These are phyloP conservation scores for Caenorhabditis wallacei DNA, from an alignment of 2,888 invertebrate genomes.

Conservation along the genomic window DNA sequence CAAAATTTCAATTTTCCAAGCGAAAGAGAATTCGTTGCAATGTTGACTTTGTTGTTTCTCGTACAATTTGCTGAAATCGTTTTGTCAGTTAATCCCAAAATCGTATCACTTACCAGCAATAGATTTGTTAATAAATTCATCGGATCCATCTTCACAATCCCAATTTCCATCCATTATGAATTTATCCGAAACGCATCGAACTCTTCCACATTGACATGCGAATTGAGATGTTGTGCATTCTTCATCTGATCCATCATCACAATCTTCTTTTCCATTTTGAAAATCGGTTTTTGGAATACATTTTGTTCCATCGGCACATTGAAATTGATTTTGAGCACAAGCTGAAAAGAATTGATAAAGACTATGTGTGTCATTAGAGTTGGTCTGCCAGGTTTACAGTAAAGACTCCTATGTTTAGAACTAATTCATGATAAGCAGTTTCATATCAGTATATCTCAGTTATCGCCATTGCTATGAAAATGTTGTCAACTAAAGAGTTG, in stretches of 20 bases:
- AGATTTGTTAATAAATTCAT: slow-evolving; percentile 65
- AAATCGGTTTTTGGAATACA: slow-evolving; percentile 83
- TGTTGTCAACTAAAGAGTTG: no score
- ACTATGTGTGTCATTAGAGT: no score
- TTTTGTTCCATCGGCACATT: slow-evolving; percentile 80
- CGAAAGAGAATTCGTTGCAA: slow-evolving; percentile 59
- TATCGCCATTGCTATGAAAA: no score
- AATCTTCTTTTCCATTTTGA: slow-evolving; percentile 84
- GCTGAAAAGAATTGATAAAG: slow-evolving; percentile 76
- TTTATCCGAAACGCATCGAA: slow-evolving; percentile 83
- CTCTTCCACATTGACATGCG: slow-evolving; percentile 84
- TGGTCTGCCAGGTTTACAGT: no score
- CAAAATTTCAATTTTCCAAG: slow-evolving; percentile 70
- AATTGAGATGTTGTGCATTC: slow-evolving; percentile 84
- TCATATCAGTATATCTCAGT: no score
- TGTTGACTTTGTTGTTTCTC: slow-evolving; percentile 17
- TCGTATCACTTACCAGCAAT: not conserved
- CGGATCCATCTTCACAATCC: slow-evolving; percentile 76
- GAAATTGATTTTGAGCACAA: slow-evolving; percentile 83
- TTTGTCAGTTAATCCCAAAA: not conserved
- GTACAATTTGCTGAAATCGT: slow-evolving; percentile 47
- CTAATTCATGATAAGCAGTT: no score
- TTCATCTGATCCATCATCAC: slow-evolving; percentile 85
- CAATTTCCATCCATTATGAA: slow-evolving; percentile 83
- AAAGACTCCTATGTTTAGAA: no score